Base-by-base conservation (phyloP, 2,113 vertebrate genomes). In the Raja brachyura region DNA sequence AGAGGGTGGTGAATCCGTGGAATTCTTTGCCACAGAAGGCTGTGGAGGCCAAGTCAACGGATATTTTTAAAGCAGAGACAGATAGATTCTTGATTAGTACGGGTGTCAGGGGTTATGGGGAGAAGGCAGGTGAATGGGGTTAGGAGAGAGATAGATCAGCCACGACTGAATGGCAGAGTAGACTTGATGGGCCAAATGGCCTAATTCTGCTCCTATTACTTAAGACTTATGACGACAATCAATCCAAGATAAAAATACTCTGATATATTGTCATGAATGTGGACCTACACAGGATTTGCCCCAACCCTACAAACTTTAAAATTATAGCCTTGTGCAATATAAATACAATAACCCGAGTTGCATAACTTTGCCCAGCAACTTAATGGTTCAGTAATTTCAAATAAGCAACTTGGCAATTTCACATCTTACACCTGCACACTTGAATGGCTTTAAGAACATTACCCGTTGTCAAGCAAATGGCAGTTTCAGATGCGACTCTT, bases 341-440 rank as follows among this genome's bases (percentile, higher is more conserved):
- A 48, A 18, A 56, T 56, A 22, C 13, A 10, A 86, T 61, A 59
- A 14, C 54, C 7, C 10, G 28, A 14, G 81, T 61, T n/a, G 81
- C 28, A 86, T 61, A 61, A 86, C n/a, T 59, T 86, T 86, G n/a
- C 10, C 56, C 14, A 25, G 56, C 56, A 86, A 54, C 81, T 86
- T 61, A 86, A 54, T 86, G 81, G 81, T 86, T 56, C 56, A 86
- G 56, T 86, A 56, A 86, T 61, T 59, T 61, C 56, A 86, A 86
- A n/a, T 61, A 86, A 61, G 20, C 56, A 85, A 54, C 54, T 54
- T 54, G 22, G 54, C 81, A 85, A 85, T 85, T 85, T 85, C 81
- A 85, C 81, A 85, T 56, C 81, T 28, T 59, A 86, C 81, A 61
- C 56, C 59, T 61, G 81, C 81, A 86, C 81, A 86, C 54, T 86